Evolutionary conservation across 2,113 vertebrate species (phyloP).

Genomic region (Alligator mississippiensis): DNA sequence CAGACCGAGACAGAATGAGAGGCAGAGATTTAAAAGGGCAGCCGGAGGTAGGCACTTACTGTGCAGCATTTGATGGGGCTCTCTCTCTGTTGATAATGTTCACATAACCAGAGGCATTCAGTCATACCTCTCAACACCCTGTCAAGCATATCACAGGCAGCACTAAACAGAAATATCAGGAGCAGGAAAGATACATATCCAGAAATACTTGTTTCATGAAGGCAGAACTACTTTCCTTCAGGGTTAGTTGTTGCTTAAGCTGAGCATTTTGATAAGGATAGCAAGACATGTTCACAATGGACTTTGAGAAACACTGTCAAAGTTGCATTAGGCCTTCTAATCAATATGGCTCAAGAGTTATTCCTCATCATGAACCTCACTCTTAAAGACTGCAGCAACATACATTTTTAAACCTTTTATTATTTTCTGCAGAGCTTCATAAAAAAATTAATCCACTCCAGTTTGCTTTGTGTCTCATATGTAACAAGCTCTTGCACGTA

Average conservation of each 20-base stretch:
- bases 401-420: not conserved
- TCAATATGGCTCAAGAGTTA: not conserved
- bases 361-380: not conserved
- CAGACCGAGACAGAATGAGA: not conserved
- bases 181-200: not conserved
- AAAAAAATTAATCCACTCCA: not conserved
- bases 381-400: not conserved
- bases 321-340: not conserved
- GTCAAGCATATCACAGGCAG: not conserved
- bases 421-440: not conserved
- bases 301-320: not conserved
- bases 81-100: not conserved
- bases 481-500: not conserved
- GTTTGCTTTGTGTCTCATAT: not conserved
- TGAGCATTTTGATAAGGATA: not conserved
- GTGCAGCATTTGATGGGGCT: accelerated
- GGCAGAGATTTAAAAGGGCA: not conserved
- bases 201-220: not conserved
- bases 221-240: too few relatives aligned
- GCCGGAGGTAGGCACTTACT: not conserved
- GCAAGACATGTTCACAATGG: not conserved
- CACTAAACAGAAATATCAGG: not conserved
- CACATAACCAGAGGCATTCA: not conserved
- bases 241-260: not conserved
- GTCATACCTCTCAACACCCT: slow-evolving; percentile 5